Percentiles rank a stretch among this genome's conserved stretches.
These are phyloP conservation scores for Pogonus chalceus DNA, from an alignment of 1,140 invertebrate genomes.

Conservation along the genomic window DNA sequence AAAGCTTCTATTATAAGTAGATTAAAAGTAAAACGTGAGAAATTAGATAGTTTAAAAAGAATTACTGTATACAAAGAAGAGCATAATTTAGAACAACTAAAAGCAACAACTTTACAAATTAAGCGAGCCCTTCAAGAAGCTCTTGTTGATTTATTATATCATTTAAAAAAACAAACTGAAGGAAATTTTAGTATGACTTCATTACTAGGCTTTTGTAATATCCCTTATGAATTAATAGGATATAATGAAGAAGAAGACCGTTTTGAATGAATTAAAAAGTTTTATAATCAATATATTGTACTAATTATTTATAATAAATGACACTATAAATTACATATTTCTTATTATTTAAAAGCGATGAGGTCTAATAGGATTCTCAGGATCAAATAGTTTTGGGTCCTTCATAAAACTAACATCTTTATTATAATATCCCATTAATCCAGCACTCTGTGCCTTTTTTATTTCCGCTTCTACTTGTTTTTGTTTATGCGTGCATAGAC, in stretches of 20 bases:
- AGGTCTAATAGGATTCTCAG: constrained; percentile 66
- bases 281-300: neutral
- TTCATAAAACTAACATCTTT: constrained; percentile 67
- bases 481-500: constrained; percentile 70
- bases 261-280: neutral
- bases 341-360: constrained; percentile 55
- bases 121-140: neutral
- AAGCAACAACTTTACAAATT: neutral
- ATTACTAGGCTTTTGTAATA: neutral
- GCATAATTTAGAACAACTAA: neutral
- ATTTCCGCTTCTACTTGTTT: constrained; percentile 59
- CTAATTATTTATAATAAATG: neutral
- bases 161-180: neutral
- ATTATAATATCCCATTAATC: constrained; percentile 65
- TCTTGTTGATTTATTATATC: neutral
- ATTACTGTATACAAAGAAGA: neutral
- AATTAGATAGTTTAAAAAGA: neutral
- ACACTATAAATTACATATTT: neutral
- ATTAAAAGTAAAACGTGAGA: neutral
- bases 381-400: constrained; percentile 81
- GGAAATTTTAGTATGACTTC: neutral
- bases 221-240: neutral
- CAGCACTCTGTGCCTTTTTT: constrained; percentile 55
- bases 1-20: neutral
- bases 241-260: neutral